Percentiles rank a stretch among this genome's conserved stretches.
These are phyloP conservation scores for Fundulus diaphanus DNA, from an alignment of 2,797 vertebrate genomes.

Conservation along the genomic window DNA sequence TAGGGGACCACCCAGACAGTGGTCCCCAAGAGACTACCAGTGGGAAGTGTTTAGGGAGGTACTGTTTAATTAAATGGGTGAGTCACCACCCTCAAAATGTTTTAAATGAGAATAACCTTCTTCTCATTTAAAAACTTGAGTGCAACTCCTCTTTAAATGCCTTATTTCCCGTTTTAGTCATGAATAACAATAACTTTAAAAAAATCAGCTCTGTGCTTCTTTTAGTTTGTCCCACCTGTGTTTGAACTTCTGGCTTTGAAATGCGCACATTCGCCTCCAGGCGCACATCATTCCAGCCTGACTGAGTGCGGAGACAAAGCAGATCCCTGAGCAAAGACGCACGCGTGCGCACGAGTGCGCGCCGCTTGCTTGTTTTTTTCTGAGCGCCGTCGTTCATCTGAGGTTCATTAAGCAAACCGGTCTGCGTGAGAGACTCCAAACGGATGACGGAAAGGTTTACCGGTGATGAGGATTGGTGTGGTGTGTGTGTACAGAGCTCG, in stretches of 20 bases:
- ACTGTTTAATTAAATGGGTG: slow-evolving; percentile 19
- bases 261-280: slow-evolving; percentile 30
- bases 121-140: neutral
- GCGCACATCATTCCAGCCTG: slow-evolving; percentile 31
- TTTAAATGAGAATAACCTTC: slow-evolving; percentile 2
- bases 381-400: slow-evolving; percentile 5
- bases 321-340: slow-evolving; percentile 20
- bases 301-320: slow-evolving; percentile 50
- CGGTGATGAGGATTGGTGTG: neutral
- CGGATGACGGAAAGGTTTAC: neutral
- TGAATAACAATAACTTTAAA: neutral
- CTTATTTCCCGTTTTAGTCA: neutral
- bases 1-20: slow-evolving; percentile 79
- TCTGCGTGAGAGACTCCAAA: neutral
- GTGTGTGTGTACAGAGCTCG: neutral
- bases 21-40: slow-evolving; percentile 28
- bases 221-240: neutral
- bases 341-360: neutral
- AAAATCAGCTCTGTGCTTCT: neutral
- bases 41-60: slow-evolving; percentile 16
- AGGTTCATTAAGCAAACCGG: neutral
- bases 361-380: neutral
- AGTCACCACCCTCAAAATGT: neutral
- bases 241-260: slow-evolving; percentile 21
- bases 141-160: neutral